Base-by-base conservation (phyloP, 35 echinoderm and acorn worm species). In the Eucidaris tribuloides region DNA sequence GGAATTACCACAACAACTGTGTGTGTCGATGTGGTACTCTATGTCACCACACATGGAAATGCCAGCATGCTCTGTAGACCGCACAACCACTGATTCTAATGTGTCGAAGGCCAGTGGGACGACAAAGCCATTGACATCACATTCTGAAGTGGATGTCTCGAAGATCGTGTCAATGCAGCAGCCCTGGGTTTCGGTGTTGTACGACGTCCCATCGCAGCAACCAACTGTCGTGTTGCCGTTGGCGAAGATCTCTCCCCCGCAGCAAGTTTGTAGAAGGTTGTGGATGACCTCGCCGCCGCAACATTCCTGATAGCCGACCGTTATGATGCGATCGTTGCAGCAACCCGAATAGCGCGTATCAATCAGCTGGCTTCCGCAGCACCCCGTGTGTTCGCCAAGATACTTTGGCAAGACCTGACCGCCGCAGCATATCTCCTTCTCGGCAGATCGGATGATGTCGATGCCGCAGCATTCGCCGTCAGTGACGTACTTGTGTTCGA, bases 391-490 rank as follows among this genome's bases (percentile, higher is more conserved):
- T 4, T 78, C 30, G 24, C 84, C 84, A 2, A 13, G 37, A 23
- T 7, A 7, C 45, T 32, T 84, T 13, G 61, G 25, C 29, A 35
- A 13, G 19, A 89, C 43, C 4, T 55, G 30, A 11, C 83, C 83
- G 6, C 60, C 71, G 77, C 89, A 92, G 63, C 89, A 92, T 11
- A 86, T 58, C 35, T 79, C 77, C 17, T 65, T 46, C 25, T 62
- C 45, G 4, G 71, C 37, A 71, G 87, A 45, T 14, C 82, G 17
- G 18, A 92, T 78, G 18, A 87, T 63, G 31, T 42, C 45, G n/a
- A 82, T 65, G 2, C 90, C 84, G 29, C 90, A 92, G 41, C 90
- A 92, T 33, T 87, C 62, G 5, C 92, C 92, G 7, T 46, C 48
- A 5, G 30, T 46, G 33, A 85, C 45, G 13, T 28, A 52, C 18